Evolutionary conservation across 2,888 invertebrate genomes (phyloP), one percentile per base, ranked within the genome.

Genomic region (Rhamphomyia laevipes): DNA sequence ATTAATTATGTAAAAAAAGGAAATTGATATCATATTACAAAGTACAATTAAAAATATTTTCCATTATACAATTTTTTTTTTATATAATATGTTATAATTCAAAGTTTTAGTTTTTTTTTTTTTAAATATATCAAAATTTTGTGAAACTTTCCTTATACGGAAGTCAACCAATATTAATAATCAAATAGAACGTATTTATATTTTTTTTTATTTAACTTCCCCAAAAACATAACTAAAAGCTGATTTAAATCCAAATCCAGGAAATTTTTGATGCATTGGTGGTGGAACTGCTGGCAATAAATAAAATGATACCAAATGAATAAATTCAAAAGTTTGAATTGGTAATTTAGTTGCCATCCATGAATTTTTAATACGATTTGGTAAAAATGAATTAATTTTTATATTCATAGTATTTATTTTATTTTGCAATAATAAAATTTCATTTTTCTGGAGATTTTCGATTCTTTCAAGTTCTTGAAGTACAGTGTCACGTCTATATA

Each of bases 241-340:
- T 12, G 49, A 48, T 31, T 48, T 33, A 38, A 48, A 43, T 15
- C 38, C 45, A 7, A 31, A 46, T 16, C 46, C 45, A 2, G 53
- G 51, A 35, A 51, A 45, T 11, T 21, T 42, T 6, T 46, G 12
- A 0, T 56, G 47, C 21, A 58, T 58, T 4, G 63, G 58, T 2
- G 64, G 61, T 3, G 61, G 61, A 3, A 62, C 57, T n/a, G 61
- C 64, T 0, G 67, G 67, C 4, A 67, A 52, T 47, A 64, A 54
- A 42, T 58, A 64, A 48, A 57, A 62, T 15, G 60, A 60, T 7
- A 65, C 53, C 51, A 63, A 60, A 54, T 67, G 66, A 16, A 67
- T 47, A 45, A 65, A 53, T 4, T 60, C 54, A 27, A 61, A 58
- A 2, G 64, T 62, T 41, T 59, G 55, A 12, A 52, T 53, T 61